Evolutionary conservation across 2,113 vertebrate genomes (phyloP).

Genomic region (Mustela lutreola): DNA sequence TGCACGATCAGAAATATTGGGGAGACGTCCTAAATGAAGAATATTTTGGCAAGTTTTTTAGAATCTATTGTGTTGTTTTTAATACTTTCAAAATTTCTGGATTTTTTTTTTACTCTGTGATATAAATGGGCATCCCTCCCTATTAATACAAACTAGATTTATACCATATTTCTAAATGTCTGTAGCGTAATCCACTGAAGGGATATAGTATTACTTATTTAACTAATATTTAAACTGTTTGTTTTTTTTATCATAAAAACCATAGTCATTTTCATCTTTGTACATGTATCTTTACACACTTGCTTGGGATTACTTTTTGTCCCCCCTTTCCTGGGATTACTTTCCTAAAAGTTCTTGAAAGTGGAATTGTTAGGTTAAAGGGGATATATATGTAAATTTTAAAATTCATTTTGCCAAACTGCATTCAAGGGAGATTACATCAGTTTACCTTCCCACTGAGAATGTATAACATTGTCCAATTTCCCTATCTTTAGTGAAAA

Average conservation of each 20-base stretch:
- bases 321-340: neutral
- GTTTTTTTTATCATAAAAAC: constrained; percentile 25
- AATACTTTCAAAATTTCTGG: neutral
- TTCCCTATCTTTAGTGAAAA: neutral
- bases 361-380: neutral
- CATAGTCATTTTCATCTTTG: neutral
- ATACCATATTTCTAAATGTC: neutral
- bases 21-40: neutral
- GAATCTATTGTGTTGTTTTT: neutral
- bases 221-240: constrained; percentile 22
- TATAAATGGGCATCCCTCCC: neutral
- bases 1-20: neutral
- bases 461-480: neutral
- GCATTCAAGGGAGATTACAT: neutral
- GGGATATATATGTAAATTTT: neutral
- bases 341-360: neutral
- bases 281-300: neutral
- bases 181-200: neutral
- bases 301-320: neutral
- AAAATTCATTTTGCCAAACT: neutral
- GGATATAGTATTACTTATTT: neutral
- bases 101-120: neutral
- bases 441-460: neutral
- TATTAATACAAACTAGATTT: neutral
- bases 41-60: neutral